phyloP scores from a whole-genome alignment of 2,797 vertebrate species.

The Pseudochirops corinnae region DNA sequence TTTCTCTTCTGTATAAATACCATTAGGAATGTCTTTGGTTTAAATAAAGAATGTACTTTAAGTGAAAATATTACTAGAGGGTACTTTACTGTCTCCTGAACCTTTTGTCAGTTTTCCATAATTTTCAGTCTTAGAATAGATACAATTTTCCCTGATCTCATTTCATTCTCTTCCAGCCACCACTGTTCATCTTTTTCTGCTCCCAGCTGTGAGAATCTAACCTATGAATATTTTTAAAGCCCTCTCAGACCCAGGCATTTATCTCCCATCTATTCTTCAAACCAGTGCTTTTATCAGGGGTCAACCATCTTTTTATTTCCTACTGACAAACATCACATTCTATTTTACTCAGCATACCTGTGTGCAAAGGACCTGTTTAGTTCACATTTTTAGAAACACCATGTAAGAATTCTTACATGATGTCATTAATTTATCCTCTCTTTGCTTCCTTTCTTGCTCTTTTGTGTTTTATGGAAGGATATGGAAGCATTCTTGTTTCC shows the following conservation, averaged over 20 bases:
- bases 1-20: background rate
- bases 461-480: background rate
- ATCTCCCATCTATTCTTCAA: background rate
- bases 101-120: background rate
- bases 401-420: background rate
- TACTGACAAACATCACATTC: background rate
- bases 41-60: background rate
- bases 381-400: background rate
- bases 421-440: background rate
- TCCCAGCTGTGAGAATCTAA: background rate
- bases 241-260: background rate
- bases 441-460: background rate
- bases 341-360: background rate
- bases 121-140: slow-evolving; percentile 18
- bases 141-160: background rate
- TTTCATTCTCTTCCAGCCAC: background rate
- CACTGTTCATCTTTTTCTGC: background rate
- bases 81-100: background rate
- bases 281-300: background rate
- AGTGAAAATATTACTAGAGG: background rate
- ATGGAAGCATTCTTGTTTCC: background rate
- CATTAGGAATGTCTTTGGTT: background rate
- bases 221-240: slow-evolving; percentile 2
- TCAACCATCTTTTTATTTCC: background rate
- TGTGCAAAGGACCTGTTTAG: background rate